A percentile compares a stretch with the other conserved stretches of the same genome.
These are phyloP conservation scores for Sipha maydis DNA, from an alignment of 2,888 invertebrate species.

Conservation along the genomic window DNA sequence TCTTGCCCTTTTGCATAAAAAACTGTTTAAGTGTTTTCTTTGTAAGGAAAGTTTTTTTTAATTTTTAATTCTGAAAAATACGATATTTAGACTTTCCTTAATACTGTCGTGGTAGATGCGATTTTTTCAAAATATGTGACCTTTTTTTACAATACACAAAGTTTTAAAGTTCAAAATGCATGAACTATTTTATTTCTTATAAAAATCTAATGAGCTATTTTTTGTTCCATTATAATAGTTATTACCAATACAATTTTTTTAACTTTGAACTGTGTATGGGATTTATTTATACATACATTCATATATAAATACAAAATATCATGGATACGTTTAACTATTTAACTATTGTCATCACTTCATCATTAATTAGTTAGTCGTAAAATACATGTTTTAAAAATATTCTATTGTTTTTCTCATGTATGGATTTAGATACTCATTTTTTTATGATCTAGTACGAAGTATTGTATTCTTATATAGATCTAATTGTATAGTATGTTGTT, in stretches of 20 bases:
- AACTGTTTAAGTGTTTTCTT: constrained; percentile 5
- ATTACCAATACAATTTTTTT: background rate
- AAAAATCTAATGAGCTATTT: background rate
- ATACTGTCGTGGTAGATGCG: background rate
- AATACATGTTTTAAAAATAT: too few relatives aligned
- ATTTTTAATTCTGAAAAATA: constrained; percentile 11
- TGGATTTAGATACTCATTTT: constrained; percentile 13
- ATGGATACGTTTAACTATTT: background rate
- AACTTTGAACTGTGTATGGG: background rate
- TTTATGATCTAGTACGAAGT: constrained; percentile 12
- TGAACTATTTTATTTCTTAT: background rate
- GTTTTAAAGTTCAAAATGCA: background rate
- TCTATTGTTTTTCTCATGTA: background rate
- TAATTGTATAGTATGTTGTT: background rate
- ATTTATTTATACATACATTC: background rate
- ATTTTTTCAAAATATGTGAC: background rate
- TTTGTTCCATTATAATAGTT: background rate
- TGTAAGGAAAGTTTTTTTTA: constrained; percentile 40
- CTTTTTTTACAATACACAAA: background rate
- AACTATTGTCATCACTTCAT: too few relatives aligned
- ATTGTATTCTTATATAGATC: constrained; percentile 36
- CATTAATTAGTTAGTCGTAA: too few relatives aligned
- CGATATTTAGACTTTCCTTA: background rate
- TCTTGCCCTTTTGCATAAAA: constrained; percentile 38
- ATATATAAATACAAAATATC: background rate